A percentile compares a stretch with the other conserved stretches of the same genome.
Conservation (phyloP, 2,113 vertebrate species). For the Tauraco erythrolophus region DNA sequence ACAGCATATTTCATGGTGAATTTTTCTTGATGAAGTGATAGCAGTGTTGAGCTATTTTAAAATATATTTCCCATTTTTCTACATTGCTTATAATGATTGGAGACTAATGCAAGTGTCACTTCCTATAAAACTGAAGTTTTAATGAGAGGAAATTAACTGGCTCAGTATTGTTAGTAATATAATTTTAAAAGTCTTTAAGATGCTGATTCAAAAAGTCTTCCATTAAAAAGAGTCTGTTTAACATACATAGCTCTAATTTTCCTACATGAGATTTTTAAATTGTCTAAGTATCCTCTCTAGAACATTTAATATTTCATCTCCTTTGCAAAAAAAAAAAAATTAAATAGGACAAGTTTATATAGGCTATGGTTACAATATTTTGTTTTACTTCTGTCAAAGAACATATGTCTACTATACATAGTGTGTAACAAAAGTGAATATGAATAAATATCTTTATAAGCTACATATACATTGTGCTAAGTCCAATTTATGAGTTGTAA, state of each 20-base stretch:
- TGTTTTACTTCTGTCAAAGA: neutral
- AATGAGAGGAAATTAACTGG: slow-evolving; percentile 23
- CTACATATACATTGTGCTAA: neutral
- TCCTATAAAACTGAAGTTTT: neutral
- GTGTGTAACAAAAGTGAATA: neutral
- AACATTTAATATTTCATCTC: neutral
- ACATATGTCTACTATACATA: neutral
- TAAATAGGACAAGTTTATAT: neutral
- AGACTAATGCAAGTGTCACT: slow-evolving; percentile 34
- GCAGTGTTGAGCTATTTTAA: slow-evolving; percentile 35
- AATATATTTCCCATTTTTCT: slow-evolving; percentile 27
- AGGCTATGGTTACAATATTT: neutral
- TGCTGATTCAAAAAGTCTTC: slow-evolving; percentile 1
- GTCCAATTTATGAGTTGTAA: neutral
- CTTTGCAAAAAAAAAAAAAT: neutral
- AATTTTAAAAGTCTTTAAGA: neutral
- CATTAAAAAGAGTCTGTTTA: neutral
- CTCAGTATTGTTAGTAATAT: neutral
- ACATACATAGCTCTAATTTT: neutral
- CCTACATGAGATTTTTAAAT: neutral
- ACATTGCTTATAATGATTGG: neutral
- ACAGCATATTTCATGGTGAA: slow-evolving; percentile 18
- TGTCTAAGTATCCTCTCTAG: neutral
- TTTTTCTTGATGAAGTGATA: slow-evolving; percentile 41
- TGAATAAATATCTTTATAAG: neutral